phyloP scores from a whole-genome alignment of 2,113 vertebrate species.

The Eublepharis macularius region DNA sequence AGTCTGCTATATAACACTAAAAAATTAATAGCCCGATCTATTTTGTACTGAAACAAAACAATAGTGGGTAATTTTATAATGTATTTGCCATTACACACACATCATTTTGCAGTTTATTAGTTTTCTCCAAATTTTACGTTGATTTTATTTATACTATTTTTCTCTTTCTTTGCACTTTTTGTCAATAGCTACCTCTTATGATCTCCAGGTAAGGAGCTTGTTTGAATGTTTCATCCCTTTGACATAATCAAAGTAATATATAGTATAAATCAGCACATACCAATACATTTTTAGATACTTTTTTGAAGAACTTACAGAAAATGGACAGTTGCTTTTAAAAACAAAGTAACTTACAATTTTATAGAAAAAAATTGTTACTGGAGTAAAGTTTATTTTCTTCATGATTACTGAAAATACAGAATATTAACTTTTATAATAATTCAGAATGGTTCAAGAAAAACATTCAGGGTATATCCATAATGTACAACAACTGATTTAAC shows the following conservation, averaged over 20 bases:
- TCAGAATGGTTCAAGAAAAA: neutral
- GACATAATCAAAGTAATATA: conserved; percentile 19
- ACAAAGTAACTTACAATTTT: neutral
- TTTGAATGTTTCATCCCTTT: neutral
- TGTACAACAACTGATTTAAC: neutral
- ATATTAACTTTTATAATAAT: neutral
- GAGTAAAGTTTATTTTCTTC: neutral
- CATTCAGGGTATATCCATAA: neutral
- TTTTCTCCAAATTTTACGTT: conserved; percentile 9
- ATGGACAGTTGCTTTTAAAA: neutral
- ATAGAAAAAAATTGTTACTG: neutral
- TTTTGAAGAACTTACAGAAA: neutral
- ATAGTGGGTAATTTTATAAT: conserved; percentile 15
- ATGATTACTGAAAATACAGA: neutral
- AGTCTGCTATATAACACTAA: no score
- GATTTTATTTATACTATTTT: conserved; percentile 27
- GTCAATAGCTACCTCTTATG: conserved; percentile 20
- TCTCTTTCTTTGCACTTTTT: conserved; percentile 5
- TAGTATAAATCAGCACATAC: fast-evolving
- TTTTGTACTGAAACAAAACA: neutral
- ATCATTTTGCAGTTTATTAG: conserved; percentile 11
- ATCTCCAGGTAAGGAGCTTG: conserved; percentile 16
- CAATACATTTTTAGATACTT: neutral
- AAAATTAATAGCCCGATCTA: no score
- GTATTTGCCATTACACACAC: neutral